These are phyloP conservation scores for Alligator sinensis DNA, from an alignment of 2,113 vertebrate genomes.

Conservation along the genomic window DNA sequence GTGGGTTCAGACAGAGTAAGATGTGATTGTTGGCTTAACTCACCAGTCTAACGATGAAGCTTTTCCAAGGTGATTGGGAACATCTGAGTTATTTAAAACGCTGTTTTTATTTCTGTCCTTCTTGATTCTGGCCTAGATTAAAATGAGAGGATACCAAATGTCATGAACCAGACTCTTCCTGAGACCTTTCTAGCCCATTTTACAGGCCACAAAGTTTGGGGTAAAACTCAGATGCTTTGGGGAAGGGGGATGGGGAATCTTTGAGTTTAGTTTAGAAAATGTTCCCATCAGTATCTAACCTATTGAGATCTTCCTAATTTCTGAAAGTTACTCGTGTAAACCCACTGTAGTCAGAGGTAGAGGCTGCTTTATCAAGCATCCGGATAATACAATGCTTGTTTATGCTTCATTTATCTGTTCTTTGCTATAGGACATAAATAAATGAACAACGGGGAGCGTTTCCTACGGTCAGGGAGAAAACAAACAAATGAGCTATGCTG, in stretches of 20 bases:
- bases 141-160: accelerated
- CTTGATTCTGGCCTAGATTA: neutral
- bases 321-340: neutral
- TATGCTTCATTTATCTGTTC: slow-evolving; percentile 24
- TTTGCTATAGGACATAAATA: neutral
- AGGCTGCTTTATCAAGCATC: neutral
- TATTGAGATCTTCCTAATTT: neutral
- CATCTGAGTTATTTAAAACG: neutral
- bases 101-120: neutral
- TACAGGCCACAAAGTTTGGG: neutral
- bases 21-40: accelerated
- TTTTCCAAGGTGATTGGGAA: neutral
- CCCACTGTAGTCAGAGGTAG: neutral
- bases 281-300: neutral
- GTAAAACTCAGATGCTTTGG: neutral
- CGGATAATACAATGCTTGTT: neutral
- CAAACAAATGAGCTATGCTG: neutral
- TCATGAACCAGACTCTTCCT: neutral
- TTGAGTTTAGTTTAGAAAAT: neutral
- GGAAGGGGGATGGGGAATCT: neutral
- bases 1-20: neutral
- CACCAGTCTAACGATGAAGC: neutral
- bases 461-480: neutral
- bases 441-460: neutral
- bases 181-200: too few species aligned